Conservation (phyloP, 2,888 invertebrate species). For the Melanophora roralis region DNA sequence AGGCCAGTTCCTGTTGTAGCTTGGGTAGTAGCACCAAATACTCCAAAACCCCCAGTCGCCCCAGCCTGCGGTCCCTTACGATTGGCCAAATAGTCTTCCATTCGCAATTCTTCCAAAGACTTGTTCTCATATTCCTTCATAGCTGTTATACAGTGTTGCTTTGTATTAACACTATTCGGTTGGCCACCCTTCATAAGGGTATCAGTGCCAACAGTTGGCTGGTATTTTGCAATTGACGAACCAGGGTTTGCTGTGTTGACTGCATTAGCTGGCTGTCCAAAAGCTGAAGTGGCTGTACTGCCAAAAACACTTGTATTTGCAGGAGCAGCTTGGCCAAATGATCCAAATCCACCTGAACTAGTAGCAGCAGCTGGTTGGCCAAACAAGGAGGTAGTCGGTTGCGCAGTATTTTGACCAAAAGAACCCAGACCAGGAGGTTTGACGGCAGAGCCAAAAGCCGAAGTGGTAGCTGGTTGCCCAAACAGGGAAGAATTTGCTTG, state of each 20-base stretch:
- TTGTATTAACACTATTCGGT: conserved; percentile 91
- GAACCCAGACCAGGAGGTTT: conserved; percentile 76
- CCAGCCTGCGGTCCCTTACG: conserved; percentile 85
- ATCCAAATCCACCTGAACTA: conserved; percentile 78
- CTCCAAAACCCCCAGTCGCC: conserved; percentile 67
- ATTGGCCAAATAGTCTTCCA: conserved; percentile 94
- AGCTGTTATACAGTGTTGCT: conserved; percentile 97
- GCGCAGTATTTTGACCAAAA: conserved; percentile 74
- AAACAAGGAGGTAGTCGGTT: conserved; percentile 78
- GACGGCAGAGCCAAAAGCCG: conserved; percentile 80
- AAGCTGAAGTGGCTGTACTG: conserved; percentile 73
- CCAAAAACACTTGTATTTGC: conserved; percentile 78
- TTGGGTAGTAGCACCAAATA: conserved; percentile 76
- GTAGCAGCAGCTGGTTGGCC: conserved; percentile 78
- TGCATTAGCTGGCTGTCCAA: conserved; percentile 71
- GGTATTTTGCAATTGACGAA: conserved; percentile 88
- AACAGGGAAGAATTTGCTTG: conserved; percentile 80
- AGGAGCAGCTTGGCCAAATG: conserved; percentile 82
- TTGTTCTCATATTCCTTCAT: conserved; percentile 99
- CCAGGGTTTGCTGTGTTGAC: conserved; percentile 78
- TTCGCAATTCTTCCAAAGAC: conserved; percentile 94
- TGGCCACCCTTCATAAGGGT: conserved; percentile 93
- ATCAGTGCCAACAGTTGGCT: conserved; percentile 91
- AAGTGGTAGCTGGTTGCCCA: conserved; percentile 79
- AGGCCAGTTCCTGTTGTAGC: conserved; percentile 74